A percentile compares a stretch with the other conserved stretches of the same genome.
These are phyloP conservation scores for Alosa alosa DNA, from an alignment of 2,113 vertebrate genomes.

Conservation along the genomic window DNA sequence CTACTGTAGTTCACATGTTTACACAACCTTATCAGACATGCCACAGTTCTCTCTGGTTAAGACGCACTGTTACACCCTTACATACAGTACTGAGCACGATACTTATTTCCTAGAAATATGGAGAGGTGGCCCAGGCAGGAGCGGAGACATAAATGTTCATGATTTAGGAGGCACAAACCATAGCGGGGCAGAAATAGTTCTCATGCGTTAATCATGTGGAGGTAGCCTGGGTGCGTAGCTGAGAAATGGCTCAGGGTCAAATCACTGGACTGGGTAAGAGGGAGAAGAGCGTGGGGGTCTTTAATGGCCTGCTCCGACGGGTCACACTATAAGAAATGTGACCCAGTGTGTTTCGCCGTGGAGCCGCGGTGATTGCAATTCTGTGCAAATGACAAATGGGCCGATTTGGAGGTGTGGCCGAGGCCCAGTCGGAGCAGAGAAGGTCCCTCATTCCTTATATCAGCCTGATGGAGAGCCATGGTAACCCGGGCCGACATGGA, in stretches of 20 bases:
- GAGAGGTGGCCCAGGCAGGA: background rate
- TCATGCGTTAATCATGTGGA: background rate
- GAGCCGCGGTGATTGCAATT: background rate
- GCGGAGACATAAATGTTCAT: background rate
- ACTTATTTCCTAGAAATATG: background rate
- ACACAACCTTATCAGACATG: background rate
- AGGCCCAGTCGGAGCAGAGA: constrained; percentile 24
- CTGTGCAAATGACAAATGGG: constrained; percentile 34
- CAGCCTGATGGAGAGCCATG: constrained; percentile 21
- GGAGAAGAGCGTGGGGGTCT: background rate
- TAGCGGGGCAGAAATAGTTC: background rate
- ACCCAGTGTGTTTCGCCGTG: background rate
- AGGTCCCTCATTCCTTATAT: constrained; percentile 31
- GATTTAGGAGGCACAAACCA: background rate
- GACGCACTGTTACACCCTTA: background rate
- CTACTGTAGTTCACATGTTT: background rate
- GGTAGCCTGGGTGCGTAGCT: background rate
- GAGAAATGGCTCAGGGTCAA: background rate
- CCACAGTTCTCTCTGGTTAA: background rate
- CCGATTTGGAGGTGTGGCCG: constrained; percentile 17
- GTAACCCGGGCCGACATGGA: background rate
- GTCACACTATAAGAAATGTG: background rate
- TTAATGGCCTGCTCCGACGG: background rate
- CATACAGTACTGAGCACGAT: background rate
- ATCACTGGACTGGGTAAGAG: constrained; percentile 17